Evolutionary conservation across 2,113 vertebrate species (phyloP).

Genomic region (Ophthalmolycus amberensis): DNA sequence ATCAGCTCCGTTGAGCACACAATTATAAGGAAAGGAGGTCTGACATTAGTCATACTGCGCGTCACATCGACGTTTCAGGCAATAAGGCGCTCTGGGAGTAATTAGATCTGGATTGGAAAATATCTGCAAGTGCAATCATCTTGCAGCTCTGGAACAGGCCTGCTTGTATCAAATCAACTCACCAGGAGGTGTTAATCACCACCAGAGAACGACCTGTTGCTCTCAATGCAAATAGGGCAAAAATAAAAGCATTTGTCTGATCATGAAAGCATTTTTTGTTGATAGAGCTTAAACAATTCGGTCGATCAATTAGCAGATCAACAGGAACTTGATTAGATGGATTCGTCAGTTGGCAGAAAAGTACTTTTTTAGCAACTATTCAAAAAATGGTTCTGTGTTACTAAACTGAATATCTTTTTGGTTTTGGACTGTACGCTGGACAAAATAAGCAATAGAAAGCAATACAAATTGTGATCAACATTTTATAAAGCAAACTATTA

Average conservation of each 20-base stretch:
- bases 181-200: not conserved
- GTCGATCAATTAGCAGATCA: not conserved
- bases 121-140: conserved; percentile 10
- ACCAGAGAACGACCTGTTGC: conserved; percentile 8
- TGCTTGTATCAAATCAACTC: not conserved
- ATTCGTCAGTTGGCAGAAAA: not conserved
- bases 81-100: conserved; percentile 33
- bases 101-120: conserved; percentile 15
- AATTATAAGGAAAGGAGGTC: conserved; percentile 58
- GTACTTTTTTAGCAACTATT: not conserved
- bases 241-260: not conserved
- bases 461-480: not conserved
- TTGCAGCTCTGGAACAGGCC: not conserved
- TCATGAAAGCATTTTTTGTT: not conserved
- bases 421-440: not conserved
- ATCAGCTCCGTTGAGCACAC: conserved; percentile 65
- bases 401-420: not conserved
- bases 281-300: not conserved
- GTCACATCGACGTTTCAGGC: conserved; percentile 25
- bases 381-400: not conserved
- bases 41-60: conserved; percentile 59
- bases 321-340: not conserved
- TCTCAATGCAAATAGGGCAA: not conserved
- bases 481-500: not conserved
- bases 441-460: not conserved